A percentile compares a stretch with the other conserved stretches of the same genome.
Conservation (phyloP, 1,140 invertebrate genomes). For the Diprion similis region DNA sequence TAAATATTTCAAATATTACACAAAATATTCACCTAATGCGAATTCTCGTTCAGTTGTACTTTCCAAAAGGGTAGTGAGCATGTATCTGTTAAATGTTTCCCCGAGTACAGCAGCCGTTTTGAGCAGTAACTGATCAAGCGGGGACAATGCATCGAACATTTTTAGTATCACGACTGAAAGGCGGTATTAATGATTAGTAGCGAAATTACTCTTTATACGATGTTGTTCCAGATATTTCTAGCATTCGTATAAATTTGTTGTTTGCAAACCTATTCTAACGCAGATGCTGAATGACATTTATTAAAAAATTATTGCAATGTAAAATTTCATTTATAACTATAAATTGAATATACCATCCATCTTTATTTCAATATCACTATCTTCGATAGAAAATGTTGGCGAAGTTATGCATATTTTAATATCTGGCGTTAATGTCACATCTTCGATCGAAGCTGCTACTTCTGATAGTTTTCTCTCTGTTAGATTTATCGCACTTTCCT, state of each 20-base stretch:
- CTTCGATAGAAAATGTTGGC: constrained; percentile 39
- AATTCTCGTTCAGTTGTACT: constrained; percentile 55
- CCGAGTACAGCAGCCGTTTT: constrained; percentile 69
- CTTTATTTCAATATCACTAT: constrained; percentile 48
- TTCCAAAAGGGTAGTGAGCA: constrained; percentile 63
- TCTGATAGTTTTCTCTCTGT: neutral
- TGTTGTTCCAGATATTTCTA: neutral
- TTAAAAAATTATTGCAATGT: too few relatives aligned
- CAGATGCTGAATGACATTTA: too few relatives aligned
- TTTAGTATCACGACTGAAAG: constrained; percentile 65
- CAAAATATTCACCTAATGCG: constrained; percentile 52
- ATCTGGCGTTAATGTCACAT: neutral
- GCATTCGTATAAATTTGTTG: too few relatives aligned
- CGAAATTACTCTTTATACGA: too few relatives aligned
- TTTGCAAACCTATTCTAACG: too few relatives aligned
- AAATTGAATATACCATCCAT: constrained; percentile 50
- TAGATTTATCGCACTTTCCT: neutral
- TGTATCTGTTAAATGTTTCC: constrained; percentile 63
- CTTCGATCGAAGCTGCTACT: neutral
- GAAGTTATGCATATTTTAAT: constrained; percentile 44
- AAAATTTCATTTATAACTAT: constrained; percentile 8
- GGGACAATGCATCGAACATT: constrained; percentile 65
- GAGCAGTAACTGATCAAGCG: constrained; percentile 67
- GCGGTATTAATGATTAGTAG: neutral
- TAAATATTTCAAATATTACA: neutral